Evolutionary conservation across 2,113 vertebrate species (phyloP).

Genomic region (Datnioides undecimradiatus): DNA sequence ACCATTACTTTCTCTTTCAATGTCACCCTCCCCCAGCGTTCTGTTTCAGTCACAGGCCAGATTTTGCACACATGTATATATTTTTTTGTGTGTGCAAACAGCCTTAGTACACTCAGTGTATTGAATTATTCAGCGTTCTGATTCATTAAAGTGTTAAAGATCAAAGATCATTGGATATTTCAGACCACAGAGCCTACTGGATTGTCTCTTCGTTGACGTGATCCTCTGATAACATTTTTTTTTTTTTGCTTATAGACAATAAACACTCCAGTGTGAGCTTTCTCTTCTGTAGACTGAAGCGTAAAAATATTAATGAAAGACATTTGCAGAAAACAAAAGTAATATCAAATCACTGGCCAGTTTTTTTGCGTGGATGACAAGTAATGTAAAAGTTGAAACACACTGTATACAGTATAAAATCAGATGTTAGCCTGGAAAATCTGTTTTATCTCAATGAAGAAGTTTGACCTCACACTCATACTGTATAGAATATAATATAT

Average conservation of each 20-base stretch:
- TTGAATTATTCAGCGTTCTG: too few relatives aligned
- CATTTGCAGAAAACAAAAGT: not conserved
- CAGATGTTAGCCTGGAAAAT: not conserved
- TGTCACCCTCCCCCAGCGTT: not conserved
- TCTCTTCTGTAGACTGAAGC: too few relatives aligned
- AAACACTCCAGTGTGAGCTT: too few relatives aligned
- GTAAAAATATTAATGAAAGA: too few relatives aligned
- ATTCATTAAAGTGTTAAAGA: too few relatives aligned
- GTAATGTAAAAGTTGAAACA: not conserved
- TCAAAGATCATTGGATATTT: too few relatives aligned
- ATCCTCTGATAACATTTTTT: too few relatives aligned
- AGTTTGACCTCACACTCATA: not conserved
- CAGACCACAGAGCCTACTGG: too few relatives aligned
- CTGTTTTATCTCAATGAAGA: not conserved
- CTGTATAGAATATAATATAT: not conserved
- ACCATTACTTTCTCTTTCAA: constrained; percentile 11
- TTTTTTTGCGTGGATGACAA: not conserved
- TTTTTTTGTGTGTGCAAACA: not conserved
- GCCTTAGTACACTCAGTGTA: too few relatives aligned
- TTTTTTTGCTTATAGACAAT: too few relatives aligned
- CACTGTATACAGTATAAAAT: not conserved
- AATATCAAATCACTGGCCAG: not conserved
- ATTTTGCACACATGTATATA: not conserved
- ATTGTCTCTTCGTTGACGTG: too few relatives aligned
- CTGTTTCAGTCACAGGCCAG: not conserved